These are phyloP conservation scores for Orthosia gracilis DNA, from an alignment of 2,888 invertebrate genomes.

Conservation along the genomic window DNA sequence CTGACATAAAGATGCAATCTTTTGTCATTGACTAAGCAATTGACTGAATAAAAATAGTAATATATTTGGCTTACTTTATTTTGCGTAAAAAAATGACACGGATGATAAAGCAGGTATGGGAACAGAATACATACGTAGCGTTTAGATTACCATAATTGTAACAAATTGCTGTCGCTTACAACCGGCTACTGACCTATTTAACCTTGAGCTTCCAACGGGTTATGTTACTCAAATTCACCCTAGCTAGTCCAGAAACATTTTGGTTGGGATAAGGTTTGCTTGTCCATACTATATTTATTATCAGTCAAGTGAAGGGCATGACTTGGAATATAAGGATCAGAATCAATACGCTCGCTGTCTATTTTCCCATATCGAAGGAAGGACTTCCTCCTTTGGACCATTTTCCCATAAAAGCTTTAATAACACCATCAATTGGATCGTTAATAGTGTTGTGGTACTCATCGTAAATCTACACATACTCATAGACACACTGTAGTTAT, in stretches of 20 bases:
- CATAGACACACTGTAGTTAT: not conserved
- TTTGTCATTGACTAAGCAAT: no score
- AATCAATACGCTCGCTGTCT: not conserved
- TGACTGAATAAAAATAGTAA: no score
- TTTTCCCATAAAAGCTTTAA: not conserved
- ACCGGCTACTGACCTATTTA: not conserved
- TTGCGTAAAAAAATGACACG: no score
- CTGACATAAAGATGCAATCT: no score
- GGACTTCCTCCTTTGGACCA: not conserved
- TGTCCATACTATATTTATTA: no score
- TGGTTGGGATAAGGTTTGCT: no score
- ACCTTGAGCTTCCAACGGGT: not conserved
- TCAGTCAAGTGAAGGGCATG: no score
- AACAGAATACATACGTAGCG: no score
- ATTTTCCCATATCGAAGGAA: not conserved
- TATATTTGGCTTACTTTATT: no score
- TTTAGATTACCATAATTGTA: constrained; percentile 26
- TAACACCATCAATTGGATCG: not conserved
- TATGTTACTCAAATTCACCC: no score
- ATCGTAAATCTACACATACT: not conserved
- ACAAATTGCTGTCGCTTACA: constrained; percentile 21
- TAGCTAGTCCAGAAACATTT: no score
- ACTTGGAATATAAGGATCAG: not conserved
- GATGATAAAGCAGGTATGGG: no score
- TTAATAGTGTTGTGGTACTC: not conserved